These are phyloP conservation scores for Lasiurus borealis DNA, from an alignment of 2,113 vertebrate genomes.

Conservation along the genomic window DNA sequence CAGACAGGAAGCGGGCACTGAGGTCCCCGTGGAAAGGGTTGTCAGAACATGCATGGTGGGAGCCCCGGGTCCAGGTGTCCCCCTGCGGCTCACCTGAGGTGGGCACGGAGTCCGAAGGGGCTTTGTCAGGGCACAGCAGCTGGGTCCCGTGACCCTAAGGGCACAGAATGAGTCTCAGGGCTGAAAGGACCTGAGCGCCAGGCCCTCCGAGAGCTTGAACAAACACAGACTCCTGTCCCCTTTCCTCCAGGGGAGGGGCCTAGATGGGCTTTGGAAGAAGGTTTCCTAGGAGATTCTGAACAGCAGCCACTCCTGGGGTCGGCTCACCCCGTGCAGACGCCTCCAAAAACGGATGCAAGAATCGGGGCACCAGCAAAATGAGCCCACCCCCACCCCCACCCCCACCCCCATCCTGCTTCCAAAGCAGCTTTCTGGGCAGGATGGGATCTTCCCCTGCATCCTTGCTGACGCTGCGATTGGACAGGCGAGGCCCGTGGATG, in stretches of 20 bases:
- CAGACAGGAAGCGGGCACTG: background rate
- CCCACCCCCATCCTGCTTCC: background rate
- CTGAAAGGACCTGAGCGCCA: background rate
- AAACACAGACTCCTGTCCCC: background rate
- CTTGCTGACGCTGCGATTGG: background rate
- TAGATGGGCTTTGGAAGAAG: background rate
- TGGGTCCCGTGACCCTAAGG: slow-evolving; percentile 90
- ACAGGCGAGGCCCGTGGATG: background rate
- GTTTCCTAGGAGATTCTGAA: background rate
- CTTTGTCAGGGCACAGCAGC: slow-evolving; percentile 87
- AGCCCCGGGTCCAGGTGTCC: background rate
- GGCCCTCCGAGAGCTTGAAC: background rate
- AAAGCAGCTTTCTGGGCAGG: background rate
- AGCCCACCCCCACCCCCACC: no score
- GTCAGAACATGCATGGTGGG: background rate
- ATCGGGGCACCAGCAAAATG: background rate
- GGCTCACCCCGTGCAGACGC: background rate
- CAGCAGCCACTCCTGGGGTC: background rate
- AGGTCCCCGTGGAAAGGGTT: background rate
- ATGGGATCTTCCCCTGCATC: rapidly evolving
- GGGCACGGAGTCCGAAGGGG: slow-evolving; percentile 87
- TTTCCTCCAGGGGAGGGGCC: background rate
- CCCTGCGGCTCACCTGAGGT: slow-evolving; percentile 88
- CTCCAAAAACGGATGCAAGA: background rate
- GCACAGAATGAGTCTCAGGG: background rate